phyloP scores from a whole-genome alignment of 2,888 invertebrate species.

The Agriopis leucophaearia region DNA sequence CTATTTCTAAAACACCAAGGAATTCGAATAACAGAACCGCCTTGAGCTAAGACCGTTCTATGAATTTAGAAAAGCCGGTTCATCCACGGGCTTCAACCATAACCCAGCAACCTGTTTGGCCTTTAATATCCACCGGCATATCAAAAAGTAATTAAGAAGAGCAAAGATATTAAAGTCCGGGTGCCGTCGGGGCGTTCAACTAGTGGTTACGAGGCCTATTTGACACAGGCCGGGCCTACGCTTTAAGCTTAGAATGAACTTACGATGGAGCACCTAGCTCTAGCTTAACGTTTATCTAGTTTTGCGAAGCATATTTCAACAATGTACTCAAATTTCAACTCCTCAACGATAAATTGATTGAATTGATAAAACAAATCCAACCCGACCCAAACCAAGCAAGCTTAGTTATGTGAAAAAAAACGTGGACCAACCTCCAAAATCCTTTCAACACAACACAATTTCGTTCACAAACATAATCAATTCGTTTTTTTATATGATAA shows the following conservation, averaged over 20 bases:
- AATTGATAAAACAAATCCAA: slow-evolving; percentile 13
- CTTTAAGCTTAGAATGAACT: slow-evolving; percentile 19
- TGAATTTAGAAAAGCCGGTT: slow-evolving; percentile 46
- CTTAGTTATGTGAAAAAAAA: slow-evolving; percentile 35
- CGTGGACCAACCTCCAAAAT: slow-evolving; percentile 78
- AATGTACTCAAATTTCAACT: not conserved
- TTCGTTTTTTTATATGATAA: slow-evolving; percentile 62
- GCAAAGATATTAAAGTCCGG: slow-evolving; percentile 39
- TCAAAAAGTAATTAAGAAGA: slow-evolving; percentile 50
- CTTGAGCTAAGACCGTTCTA: slow-evolving; percentile 37
- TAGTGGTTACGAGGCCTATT: slow-evolving; percentile 17
- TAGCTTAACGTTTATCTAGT: slow-evolving; percentile 21
- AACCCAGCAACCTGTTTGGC: slow-evolving; percentile 41
- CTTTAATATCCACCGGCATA: slow-evolving; percentile 47
- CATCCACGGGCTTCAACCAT: slow-evolving; percentile 28
- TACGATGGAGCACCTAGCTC: not conserved
- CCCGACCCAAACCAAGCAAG: slow-evolving; percentile 31
- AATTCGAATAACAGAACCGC: slow-evolving; percentile 34
- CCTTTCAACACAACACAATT: slow-evolving; percentile 69
- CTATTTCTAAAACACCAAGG: slow-evolving; percentile 35
- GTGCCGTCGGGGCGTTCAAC: slow-evolving; percentile 36
- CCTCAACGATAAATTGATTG: slow-evolving; percentile 1
- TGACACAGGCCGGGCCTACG: slow-evolving; percentile 20
- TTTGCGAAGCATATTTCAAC: not conserved
- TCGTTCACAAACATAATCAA: slow-evolving; percentile 71